phyloP scores from a whole-genome alignment of 2,888 invertebrate genomes.

The Molorchus minor region DNA sequence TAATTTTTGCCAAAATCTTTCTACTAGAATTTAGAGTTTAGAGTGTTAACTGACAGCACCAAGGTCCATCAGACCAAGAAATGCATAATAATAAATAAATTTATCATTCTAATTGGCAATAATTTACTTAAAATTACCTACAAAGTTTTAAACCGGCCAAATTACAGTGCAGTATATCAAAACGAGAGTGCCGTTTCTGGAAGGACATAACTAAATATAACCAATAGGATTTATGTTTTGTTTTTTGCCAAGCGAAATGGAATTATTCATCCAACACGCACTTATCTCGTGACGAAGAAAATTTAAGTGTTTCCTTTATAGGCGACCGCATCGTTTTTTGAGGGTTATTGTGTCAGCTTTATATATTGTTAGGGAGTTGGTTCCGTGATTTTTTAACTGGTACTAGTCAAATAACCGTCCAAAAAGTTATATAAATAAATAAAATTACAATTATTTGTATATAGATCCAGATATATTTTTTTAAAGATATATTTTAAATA shows the following conservation, averaged over 20 bases:
- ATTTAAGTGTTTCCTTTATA: conserved; percentile 4
- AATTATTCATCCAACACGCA: conserved; percentile 18
- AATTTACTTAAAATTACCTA: conserved; percentile 11
- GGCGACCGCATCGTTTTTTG: no score
- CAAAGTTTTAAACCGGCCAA: conserved; percentile 10
- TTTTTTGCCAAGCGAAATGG: conserved; percentile 11
- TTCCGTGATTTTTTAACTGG: no score
- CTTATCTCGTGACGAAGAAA: conserved; percentile 13
- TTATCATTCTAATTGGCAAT: conserved; percentile 24
- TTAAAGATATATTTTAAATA: no score
- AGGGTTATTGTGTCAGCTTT: no score
- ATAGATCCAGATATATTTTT: no score
- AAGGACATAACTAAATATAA: conserved; percentile 9
- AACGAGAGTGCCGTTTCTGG: conserved; percentile 1
- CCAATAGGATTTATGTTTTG: conserved; percentile 16
- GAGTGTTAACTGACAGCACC: conserved; percentile 6
- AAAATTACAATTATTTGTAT: no score
- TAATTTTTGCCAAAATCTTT: neutral
- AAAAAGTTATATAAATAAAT: no score
- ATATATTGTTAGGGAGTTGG: no score
- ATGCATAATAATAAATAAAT: conserved; percentile 22
- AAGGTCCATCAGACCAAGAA: conserved; percentile 1
- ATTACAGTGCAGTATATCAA: conserved; percentile 16
- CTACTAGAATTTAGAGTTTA: no score
- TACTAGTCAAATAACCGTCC: no score